A percentile compares a stretch with the other conserved stretches of the same genome.
phyloP scores from a whole-genome alignment of 2,797 vertebrate species.

The Tiaroga cobitis region DNA sequence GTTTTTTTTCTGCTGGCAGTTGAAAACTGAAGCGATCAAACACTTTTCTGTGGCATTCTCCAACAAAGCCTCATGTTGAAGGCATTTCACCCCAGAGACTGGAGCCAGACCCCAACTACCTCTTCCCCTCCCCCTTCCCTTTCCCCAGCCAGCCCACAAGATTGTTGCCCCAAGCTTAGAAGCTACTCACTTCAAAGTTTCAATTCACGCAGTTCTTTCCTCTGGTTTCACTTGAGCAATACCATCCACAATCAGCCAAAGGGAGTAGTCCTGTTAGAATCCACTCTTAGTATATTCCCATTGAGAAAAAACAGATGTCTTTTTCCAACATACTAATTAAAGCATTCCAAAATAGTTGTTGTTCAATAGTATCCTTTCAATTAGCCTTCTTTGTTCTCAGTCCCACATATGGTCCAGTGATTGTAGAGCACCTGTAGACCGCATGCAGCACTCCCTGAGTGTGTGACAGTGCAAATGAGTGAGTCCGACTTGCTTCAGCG shows the following conservation, averaged over 20 bases:
- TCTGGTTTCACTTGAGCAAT: conserved; percentile 32
- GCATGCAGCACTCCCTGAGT: conserved; percentile 40
- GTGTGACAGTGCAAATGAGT: conserved; percentile 55
- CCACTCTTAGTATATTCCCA: conserved; percentile 7
- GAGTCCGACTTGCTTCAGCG: conserved; percentile 49
- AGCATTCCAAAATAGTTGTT: conserved; percentile 6
- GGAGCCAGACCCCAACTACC: conserved; percentile 62
- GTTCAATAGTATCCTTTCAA: conserved; percentile 32
- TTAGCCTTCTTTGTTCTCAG: conserved; percentile 47
- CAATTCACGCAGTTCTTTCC: conserved; percentile 45
- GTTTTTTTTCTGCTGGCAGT: conserved; percentile 9
- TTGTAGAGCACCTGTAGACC: conserved; percentile 41
- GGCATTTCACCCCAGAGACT: conserved; percentile 67
- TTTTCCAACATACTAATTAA: background rate
- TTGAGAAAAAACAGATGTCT: background rate
- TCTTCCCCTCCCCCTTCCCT: conserved; percentile 72
- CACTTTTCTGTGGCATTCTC: conserved; percentile 51
- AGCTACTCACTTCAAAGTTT: conserved; percentile 69
- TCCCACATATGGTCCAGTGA: conserved; percentile 31
- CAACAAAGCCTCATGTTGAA: conserved; percentile 60
- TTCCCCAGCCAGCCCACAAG: conserved; percentile 37
- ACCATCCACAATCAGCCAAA: conserved; percentile 44
- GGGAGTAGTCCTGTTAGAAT: background rate
- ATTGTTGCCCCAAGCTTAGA: conserved; percentile 44
- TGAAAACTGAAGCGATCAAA: conserved; percentile 55